Conservation (phyloP, 2,797 vertebrate genomes). For the Molossus alvarezi region DNA sequence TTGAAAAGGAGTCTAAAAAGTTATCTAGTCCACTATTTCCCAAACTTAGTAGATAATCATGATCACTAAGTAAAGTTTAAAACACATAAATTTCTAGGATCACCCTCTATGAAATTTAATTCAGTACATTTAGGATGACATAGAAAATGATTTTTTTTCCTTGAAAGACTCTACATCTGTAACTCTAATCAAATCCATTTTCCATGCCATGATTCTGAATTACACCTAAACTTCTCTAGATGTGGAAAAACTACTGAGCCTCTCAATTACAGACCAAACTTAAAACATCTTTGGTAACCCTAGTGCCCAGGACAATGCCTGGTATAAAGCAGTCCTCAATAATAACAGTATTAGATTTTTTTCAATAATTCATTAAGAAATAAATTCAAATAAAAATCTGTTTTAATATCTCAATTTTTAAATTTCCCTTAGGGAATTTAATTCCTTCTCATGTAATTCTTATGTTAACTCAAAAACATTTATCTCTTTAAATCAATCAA, state of each 20-base stretch:
- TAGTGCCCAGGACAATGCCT: background rate
- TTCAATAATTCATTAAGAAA: conserved; percentile 34
- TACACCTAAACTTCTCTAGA: conserved; percentile 41
- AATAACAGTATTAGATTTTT: conserved; percentile 54
- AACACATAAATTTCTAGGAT: conserved; percentile 33
- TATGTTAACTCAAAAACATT: conserved; percentile 30
- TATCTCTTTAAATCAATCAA: conserved; percentile 5
- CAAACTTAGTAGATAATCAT: conserved; percentile 51
- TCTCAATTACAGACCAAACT: conserved; percentile 49
- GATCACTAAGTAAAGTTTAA: background rate
- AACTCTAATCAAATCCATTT: background rate
- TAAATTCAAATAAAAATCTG: conserved; percentile 18
- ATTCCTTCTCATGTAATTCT: conserved; percentile 56
- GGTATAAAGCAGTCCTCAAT: background rate
- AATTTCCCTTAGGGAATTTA: conserved; percentile 23
- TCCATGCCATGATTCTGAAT: background rate
- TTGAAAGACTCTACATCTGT: conserved; percentile 13
- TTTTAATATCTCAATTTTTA: conserved; percentile 31
- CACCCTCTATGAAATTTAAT: conserved; percentile 32
- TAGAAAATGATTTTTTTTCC: background rate
- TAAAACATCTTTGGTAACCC: conserved; percentile 45
- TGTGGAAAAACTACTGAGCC: background rate
- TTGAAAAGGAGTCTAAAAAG: conserved; percentile 53
- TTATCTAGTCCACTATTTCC: conserved; percentile 35
- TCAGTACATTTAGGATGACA: background rate